Evolutionary conservation across 2,888 invertebrate species (phyloP), one percentile per base, ranked within the genome.

Genomic region (Alloscopus bannaensis): DNA sequence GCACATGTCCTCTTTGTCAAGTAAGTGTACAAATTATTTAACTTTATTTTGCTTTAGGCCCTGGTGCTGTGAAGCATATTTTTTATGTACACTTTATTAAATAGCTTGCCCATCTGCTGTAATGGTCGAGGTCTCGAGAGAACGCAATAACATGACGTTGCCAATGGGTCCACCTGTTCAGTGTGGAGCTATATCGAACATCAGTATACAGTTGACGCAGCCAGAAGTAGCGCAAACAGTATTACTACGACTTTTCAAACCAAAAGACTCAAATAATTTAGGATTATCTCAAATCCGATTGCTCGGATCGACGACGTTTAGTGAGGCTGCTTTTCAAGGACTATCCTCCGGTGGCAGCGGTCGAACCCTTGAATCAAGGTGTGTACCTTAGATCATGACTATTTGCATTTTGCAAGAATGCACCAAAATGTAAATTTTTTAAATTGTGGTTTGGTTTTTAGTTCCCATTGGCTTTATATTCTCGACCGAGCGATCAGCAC

Each of bases 91-190:
- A 11, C 20, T 2, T 50, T 18, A 50, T 2, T 24, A 8, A 88
- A 20, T 88, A 93, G 94, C 96, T 0, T 96, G 96, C 86, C 97
- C 97, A 0, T 94, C 95, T 60, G 95, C 94, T 2, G 95, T 97
- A 24, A 94, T 94, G 13, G 90, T 97, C 78, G 97, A 97, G 88
- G 93, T 93, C 75, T 93, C 95, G 0, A 92, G 95, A 0, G 95
- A 95, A 88, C 93, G 94, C 75, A 93, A 93, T 59, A 90, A 92
- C 22, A 92, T 93, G 3, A 90, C 95, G 28, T 93, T 94, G 1
- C 96, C 97, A 1, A 92, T 96, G 94, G 65, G 95, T 83, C 93
- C 95, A 24, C 96, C 96, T 0, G 91, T 95, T 88, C 92, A 93
- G 83, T 96, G 96, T 2, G 94, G 94, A 81, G 96, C 97, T 76